A percentile compares a stretch with the other conserved stretches of the same genome.
These are phyloP conservation scores for Macroglossus sobrinus DNA, from an alignment of 2,113 vertebrate species.

Conservation along the genomic window DNA sequence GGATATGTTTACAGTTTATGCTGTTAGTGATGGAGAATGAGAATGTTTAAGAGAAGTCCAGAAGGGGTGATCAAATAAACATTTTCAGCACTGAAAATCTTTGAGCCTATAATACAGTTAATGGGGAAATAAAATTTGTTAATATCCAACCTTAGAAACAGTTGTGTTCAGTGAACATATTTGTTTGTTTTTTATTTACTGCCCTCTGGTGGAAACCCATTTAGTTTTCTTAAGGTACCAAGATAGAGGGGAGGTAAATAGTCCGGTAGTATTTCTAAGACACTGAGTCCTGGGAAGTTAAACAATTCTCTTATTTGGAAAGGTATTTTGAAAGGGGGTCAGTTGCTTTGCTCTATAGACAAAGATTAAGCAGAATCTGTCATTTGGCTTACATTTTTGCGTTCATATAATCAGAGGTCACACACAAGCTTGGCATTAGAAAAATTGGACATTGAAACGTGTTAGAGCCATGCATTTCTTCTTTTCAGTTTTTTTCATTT, in stretches of 20 bases:
- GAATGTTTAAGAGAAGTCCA: background rate
- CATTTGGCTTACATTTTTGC: background rate
- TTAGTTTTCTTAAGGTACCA: constrained; percentile 5
- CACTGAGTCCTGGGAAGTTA: background rate
- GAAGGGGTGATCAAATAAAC: background rate
- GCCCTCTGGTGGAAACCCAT: constrained; percentile 61
- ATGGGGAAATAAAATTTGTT: constrained; percentile 30
- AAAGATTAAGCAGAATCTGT: background rate
- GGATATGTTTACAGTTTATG: background rate
- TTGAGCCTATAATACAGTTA: background rate
- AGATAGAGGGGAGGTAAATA: background rate
- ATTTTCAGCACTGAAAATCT: background rate
- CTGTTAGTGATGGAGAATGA: background rate
- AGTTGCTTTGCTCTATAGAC: background rate
- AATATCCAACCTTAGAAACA: constrained; percentile 23
- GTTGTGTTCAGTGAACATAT: constrained; percentile 14
- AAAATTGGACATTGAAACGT: background rate
- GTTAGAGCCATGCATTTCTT: background rate
- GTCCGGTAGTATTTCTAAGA: background rate
- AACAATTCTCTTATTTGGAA: background rate
- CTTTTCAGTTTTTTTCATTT: background rate
- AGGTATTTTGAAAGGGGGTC: background rate
- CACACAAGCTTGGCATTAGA: background rate
- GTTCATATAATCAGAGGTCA: background rate
- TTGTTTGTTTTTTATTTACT: constrained; percentile 51